phyloP scores from a whole-genome alignment of 1,140 invertebrate species.

The Penaeus chinensis region DNA sequence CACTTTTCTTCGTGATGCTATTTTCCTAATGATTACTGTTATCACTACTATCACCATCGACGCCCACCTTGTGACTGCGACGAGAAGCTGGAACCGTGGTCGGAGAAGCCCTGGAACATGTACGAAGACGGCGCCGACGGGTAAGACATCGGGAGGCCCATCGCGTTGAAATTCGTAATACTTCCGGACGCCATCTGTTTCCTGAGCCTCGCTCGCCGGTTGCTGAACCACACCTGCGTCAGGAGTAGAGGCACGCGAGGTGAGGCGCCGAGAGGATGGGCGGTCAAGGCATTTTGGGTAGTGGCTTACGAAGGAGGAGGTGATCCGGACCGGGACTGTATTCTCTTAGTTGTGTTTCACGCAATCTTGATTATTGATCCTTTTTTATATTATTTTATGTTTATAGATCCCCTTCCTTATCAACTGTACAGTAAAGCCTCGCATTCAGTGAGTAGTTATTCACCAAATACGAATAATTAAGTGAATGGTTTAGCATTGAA shows the following conservation, averaged over 20 bases:
- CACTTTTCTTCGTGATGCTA: no score
- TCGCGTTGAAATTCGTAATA: constrained; percentile 58
- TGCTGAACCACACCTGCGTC: constrained; percentile 89
- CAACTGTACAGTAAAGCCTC: no score
- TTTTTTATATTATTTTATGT: not conserved
- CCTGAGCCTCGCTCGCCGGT: constrained; percentile 83
- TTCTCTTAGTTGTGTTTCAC: no score
- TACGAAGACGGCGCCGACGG: constrained; percentile 58
- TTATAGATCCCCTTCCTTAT: not conserved
- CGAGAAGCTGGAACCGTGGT: constrained; percentile 54
- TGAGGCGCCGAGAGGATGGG: not conserved
- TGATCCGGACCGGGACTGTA: not conserved
- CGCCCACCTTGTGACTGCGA: constrained; percentile 54
- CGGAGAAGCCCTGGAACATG: constrained; percentile 63
- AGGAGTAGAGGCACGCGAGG: not conserved
- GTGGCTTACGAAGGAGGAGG: no score
- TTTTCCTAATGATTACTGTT: no score
- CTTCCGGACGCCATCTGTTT: constrained; percentile 74
- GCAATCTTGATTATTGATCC: not conserved
- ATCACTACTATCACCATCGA: no score
- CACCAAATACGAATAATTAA: no score
- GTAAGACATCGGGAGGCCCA: constrained; percentile 64
- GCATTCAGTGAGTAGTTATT: no score
- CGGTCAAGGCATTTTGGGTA: no score
- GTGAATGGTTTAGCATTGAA: no score